These are phyloP conservation scores for Thalassarche chlororhynchos DNA, from an alignment of 2,113 vertebrate species.

Conservation along the genomic window DNA sequence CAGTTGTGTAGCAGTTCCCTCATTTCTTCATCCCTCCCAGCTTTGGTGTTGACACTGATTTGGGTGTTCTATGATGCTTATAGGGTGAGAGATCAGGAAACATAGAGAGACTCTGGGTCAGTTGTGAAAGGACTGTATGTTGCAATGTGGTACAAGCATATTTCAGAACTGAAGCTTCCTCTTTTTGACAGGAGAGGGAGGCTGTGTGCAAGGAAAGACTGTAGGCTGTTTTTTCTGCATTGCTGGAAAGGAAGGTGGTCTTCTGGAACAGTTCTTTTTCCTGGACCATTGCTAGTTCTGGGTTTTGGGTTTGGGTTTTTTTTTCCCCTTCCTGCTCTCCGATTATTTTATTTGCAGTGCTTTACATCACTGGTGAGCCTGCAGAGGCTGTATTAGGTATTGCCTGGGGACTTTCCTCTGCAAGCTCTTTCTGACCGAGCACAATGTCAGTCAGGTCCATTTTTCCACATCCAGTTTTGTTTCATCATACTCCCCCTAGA, in stretches of 20 bases:
- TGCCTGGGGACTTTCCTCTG: background rate
- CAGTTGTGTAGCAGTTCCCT: background rate
- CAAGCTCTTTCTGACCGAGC: background rate
- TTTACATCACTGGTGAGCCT: background rate
- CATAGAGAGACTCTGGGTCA: background rate
- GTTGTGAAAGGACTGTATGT: background rate
- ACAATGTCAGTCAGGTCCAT: background rate
- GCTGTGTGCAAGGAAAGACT: background rate
- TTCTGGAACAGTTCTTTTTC: background rate
- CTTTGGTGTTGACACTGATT: background rate
- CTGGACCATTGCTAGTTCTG: background rate
- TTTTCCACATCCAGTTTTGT: background rate
- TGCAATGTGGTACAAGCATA: background rate
- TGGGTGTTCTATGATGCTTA: background rate
- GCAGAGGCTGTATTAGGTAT: background rate
- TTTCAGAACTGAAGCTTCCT: background rate
- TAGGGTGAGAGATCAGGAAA: background rate
- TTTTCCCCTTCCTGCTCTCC: background rate
- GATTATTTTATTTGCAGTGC: background rate
- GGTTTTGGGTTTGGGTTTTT: background rate
- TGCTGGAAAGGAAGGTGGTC: background rate
- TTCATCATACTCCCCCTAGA: background rate
- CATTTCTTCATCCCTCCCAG: background rate
- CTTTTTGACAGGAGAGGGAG: slow-evolving; percentile 23
- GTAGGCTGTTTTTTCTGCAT: background rate